A percentile compares a stretch with the other conserved stretches of the same genome.
Conservation (phyloP, 2,888 invertebrate genomes). For the Pterobdella sp. region DNA sequence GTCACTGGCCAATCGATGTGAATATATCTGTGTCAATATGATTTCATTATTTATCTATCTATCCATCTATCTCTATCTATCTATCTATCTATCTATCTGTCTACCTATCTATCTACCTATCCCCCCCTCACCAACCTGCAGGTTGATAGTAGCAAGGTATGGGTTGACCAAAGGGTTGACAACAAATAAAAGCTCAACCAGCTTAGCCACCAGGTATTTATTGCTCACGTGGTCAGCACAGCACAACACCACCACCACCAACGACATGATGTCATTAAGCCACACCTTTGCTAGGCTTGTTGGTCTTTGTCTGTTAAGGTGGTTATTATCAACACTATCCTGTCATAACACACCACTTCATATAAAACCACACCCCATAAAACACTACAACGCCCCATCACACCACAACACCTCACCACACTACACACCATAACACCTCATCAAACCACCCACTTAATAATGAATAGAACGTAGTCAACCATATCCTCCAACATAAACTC, state of each 20-base stretch:
- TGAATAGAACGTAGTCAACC: slow-evolving; percentile 86
- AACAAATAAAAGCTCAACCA: slow-evolving; percentile 71
- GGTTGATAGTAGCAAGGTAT: slow-evolving; percentile 56
- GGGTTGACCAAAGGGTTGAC: slow-evolving; percentile 55
- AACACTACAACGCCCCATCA: background rate
- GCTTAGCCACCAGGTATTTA: slow-evolving; percentile 91
- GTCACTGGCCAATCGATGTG: slow-evolving; percentile 73
- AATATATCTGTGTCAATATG: slow-evolving; percentile 40
- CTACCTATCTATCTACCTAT: background rate
- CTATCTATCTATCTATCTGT: background rate
- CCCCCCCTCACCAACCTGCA: slow-evolving; percentile 62
- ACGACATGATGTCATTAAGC: slow-evolving; percentile 62
- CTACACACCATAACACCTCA: background rate
- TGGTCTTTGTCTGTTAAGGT: slow-evolving; percentile 8
- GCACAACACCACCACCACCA: slow-evolving; percentile 81
- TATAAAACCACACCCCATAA: background rate
- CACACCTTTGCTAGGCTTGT: slow-evolving; percentile 41
- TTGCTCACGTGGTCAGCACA: slow-evolving; percentile 83
- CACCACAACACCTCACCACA: background rate
- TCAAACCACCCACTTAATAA: slow-evolving; percentile 69
- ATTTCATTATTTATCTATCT: background rate
- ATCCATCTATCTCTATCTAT: background rate
- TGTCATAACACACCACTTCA: background rate
- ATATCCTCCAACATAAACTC: slow-evolving; percentile 96
- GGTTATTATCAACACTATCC: background rate